phyloP scores from a whole-genome alignment of 2,888 invertebrate species.

The Leptopterna dolabrata region DNA sequence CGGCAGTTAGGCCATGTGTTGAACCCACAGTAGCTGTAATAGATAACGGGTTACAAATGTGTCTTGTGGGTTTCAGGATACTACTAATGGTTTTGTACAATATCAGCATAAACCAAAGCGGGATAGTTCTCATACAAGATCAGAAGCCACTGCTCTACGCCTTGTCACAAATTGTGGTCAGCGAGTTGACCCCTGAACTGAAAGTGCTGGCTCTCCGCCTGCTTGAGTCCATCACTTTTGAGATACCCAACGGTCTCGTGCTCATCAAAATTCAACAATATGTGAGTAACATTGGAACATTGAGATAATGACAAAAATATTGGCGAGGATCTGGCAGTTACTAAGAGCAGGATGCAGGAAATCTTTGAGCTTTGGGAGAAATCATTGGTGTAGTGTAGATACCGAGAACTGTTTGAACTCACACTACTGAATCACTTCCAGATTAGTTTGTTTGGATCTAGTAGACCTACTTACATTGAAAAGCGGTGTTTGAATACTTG shows the following conservation, averaged over 20 bases:
- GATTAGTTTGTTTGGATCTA: too few species aligned
- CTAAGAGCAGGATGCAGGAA: too few species aligned
- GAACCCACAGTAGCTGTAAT: too few species aligned
- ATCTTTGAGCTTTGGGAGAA: too few species aligned
- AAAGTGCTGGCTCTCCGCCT: slow-evolving; percentile 62
- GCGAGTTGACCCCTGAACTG: slow-evolving; percentile 61
- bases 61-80: slow-evolving; percentile 63
- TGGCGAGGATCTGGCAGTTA: too few species aligned
- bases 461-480: too few species aligned
- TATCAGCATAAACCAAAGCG: slow-evolving; percentile 66
- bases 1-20: too few species aligned
- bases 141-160: slow-evolving; percentile 59
- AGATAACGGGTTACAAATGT: background rate
- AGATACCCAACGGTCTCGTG: slow-evolving; percentile 58
- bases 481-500: too few species aligned
- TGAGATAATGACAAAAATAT: too few species aligned
- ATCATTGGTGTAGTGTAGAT: too few species aligned
- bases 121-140: slow-evolving; percentile 64
- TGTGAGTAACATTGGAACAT: slow-evolving; percentile 31
- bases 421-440: too few species aligned
- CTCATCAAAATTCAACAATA: slow-evolving; percentile 45
- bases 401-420: too few species aligned
- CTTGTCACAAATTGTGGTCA: slow-evolving; percentile 59
- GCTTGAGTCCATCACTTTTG: slow-evolving; percentile 63
- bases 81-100: slow-evolving; percentile 67